phyloP scores from a whole-genome alignment of 2,113 vertebrate genomes.

The Pogonocichla stellata region DNA sequence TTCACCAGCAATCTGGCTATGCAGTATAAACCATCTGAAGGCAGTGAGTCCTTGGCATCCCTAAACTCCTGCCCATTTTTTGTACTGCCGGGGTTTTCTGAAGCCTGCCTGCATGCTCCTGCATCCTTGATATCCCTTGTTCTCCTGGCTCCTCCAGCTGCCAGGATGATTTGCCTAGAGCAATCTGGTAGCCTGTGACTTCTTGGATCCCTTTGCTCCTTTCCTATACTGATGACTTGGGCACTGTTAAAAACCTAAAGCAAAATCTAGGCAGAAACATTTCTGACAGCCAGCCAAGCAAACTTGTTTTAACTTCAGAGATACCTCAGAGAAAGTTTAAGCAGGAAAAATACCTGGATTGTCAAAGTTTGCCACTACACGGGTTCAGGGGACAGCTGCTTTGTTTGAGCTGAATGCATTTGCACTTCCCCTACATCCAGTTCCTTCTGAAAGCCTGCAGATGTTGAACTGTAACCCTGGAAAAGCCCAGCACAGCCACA shows the following conservation, averaged over 20 bases:
- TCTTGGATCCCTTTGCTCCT: background rate
- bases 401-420: background rate
- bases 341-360: background rate
- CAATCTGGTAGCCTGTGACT: background rate
- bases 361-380: background rate
- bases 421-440: background rate
- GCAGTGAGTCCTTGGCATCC: background rate
- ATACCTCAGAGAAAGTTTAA: background rate
- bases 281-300: background rate
- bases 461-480: background rate
- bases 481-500: background rate
- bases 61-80: background rate
- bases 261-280: background rate
- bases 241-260: background rate
- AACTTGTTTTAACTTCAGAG: background rate
- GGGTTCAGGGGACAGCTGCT: background rate
- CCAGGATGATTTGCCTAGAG: background rate
- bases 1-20: background rate
- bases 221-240: background rate
- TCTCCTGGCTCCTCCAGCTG: background rate
- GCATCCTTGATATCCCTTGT: background rate
- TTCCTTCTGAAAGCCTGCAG: background rate
- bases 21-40: background rate
- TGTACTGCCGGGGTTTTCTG: background rate
- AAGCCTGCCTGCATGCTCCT: background rate